Evolutionary conservation across 2,888 invertebrate species (phyloP), one percentile per base, ranked within the genome.

Genomic region (Drosophila conformis): DNA sequence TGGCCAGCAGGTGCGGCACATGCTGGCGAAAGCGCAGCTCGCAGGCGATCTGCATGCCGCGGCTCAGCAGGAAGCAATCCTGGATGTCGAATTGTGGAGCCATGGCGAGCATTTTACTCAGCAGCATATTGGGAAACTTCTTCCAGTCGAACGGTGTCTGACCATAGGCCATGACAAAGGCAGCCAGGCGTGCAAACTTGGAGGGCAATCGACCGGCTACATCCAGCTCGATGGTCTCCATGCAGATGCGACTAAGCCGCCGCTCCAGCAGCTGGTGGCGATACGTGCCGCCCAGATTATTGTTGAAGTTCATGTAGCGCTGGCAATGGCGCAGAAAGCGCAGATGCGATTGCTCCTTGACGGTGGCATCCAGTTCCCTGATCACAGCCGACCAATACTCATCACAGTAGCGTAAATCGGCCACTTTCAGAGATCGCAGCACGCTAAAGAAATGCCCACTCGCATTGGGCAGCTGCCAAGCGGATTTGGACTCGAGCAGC

Each of bases 221-320:
- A 27, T 93, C 93, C 21, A 82, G 74, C 33, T 92, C 88, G 2
- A 94, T 88, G 64, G 92, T 91, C 7, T 89, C 72, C 78, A 93
- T 87, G 69, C 94, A 91, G 73, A 93, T 77, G 36, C 91, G 85
- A 27, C 93, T 88, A n/a, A 94, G 75, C 46, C 83, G 78, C 18
- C 91, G 92, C 80, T 95, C 95, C 69, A 95, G 92, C 10, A 89
- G 84, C n/a, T 83, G 77, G 77, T 94, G 93, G 0, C 94, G 91
- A 83, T 94, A 95, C 11, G 93, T 94, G 13, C 94, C 94, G 7
- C 94, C 93, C 3, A 94, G 83, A 82, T 94, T 94, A 62, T 93
- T 94, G 74, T 94, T 94, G 79, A 94, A 95, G 82, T 94, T 92
- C 92, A 94, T 93, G 79, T 95, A 95, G 66, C 94, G 94, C 64